Conservation (phyloP, 2,797 vertebrate species). For the Catostomus latipinnis region DNA sequence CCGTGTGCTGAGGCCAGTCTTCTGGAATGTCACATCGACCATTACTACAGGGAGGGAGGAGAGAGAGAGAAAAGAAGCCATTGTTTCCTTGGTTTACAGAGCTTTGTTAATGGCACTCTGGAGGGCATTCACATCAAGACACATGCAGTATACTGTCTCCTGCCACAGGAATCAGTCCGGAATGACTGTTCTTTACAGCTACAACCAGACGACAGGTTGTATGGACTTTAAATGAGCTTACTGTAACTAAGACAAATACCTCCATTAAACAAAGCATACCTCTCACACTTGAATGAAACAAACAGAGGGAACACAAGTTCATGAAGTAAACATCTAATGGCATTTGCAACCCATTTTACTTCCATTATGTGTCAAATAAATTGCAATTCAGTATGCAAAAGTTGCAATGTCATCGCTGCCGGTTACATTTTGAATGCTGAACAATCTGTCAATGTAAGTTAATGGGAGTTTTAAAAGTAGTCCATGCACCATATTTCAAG, state of each 20-base stretch:
- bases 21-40: conserved; percentile 74
- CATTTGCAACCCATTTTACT: no score
- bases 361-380: no score
- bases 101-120: conserved; percentile 69
- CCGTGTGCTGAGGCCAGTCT: conserved; percentile 21
- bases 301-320: not conserved
- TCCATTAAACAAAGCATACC: conserved; percentile 28
- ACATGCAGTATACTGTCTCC: not conserved
- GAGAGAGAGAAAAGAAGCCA: conserved; percentile 66
- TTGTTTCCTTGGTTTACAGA: conserved; percentile 68
- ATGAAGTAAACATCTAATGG: not conserved
- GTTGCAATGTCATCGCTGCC: no score
- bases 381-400: no score
- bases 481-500: no score
- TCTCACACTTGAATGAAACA: conserved; percentile 21
- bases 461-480: no score
- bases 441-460: no score
- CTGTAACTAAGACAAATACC: conserved; percentile 34
- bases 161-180: not conserved
- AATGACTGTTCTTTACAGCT: conserved; percentile 14
- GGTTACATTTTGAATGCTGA: no score
- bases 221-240: conserved; percentile 16
- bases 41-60: conserved; percentile 65
- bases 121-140: conserved; percentile 52
- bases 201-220: conserved; percentile 1